A percentile compares a stretch with the other conserved stretches of the same genome.
Conservation (phyloP, 2,888 invertebrate species). For the Dioctria rufipes region DNA sequence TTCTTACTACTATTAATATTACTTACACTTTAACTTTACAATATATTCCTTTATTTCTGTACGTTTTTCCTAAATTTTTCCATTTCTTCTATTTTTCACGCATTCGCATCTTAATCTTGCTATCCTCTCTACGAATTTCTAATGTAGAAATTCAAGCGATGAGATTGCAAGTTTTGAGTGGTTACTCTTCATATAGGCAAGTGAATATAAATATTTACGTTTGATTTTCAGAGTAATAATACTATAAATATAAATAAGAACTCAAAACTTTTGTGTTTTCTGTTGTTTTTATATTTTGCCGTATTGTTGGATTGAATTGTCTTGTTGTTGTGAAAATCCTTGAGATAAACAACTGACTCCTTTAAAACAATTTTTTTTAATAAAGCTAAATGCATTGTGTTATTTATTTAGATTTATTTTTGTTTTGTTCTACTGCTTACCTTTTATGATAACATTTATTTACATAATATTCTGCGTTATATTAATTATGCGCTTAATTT, state of each 20-base stretch:
- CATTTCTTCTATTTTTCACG: slow-evolving; percentile 44
- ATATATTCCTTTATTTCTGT: no score
- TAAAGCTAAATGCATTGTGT: slow-evolving; percentile 6
- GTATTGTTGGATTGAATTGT: no score
- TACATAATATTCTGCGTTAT: no score
- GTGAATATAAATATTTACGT: slow-evolving; percentile 59
- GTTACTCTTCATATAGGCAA: slow-evolving; percentile 70
- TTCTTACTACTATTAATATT: no score
- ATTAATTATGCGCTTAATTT: no score
- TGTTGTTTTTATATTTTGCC: no score
- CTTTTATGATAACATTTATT: no score
- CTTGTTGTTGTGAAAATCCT: no score
- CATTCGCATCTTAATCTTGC: slow-evolving; percentile 1
- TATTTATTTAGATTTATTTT: not conserved
- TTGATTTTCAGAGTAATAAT: no score
- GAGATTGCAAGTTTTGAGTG: slow-evolving; percentile 67
- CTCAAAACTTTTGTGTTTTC: not conserved
- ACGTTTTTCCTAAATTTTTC: no score
- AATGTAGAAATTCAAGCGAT: slow-evolving; percentile 69
- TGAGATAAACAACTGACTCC: not conserved
- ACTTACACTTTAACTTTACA: no score
- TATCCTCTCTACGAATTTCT: not conserved
- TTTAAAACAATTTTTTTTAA: not conserved
- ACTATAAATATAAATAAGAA: not conserved
- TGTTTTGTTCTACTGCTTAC: not conserved